Conservation (phyloP, 2,797 vertebrate genomes). For the Myotis vivesi region DNA sequence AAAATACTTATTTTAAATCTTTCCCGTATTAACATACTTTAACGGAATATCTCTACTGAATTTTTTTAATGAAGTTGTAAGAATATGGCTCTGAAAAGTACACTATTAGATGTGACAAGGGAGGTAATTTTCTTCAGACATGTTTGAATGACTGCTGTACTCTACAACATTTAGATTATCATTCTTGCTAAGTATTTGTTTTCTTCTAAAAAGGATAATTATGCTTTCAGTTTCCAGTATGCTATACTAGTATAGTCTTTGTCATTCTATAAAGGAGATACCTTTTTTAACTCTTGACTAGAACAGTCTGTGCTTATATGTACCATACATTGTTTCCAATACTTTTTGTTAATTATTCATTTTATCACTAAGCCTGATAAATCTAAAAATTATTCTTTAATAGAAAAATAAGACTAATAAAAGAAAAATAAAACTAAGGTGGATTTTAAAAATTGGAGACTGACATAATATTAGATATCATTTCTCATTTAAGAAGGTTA, state of each 20-base stretch:
- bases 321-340: conserved; percentile 48
- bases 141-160: conserved; percentile 41
- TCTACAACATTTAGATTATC: conserved; percentile 51
- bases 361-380: conserved; percentile 57
- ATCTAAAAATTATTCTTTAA: conserved; percentile 61
- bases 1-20: conserved; percentile 66
- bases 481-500: conserved; percentile 76
- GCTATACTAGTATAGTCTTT: conserved; percentile 7
- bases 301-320: conserved; percentile 50
- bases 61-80: conserved; percentile 65
- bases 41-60: conserved; percentile 56
- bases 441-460: conserved; percentile 66
- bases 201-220: conserved; percentile 59
- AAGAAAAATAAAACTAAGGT: conserved; percentile 53
- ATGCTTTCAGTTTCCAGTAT: conserved; percentile 6
- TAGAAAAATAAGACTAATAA: conserved; percentile 61
- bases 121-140: conserved; percentile 55
- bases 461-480: conserved; percentile 74
- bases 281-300: conserved; percentile 59
- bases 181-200: conserved; percentile 55
- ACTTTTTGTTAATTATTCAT: conserved; percentile 36
- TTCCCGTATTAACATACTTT: conserved; percentile 62
- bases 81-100: conserved; percentile 39
- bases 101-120: conserved; percentile 47
- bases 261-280: conserved; percentile 49